phyloP scores from a whole-genome alignment of 2,888 invertebrate genomes.

The Gonocerus acuteangulatus region DNA sequence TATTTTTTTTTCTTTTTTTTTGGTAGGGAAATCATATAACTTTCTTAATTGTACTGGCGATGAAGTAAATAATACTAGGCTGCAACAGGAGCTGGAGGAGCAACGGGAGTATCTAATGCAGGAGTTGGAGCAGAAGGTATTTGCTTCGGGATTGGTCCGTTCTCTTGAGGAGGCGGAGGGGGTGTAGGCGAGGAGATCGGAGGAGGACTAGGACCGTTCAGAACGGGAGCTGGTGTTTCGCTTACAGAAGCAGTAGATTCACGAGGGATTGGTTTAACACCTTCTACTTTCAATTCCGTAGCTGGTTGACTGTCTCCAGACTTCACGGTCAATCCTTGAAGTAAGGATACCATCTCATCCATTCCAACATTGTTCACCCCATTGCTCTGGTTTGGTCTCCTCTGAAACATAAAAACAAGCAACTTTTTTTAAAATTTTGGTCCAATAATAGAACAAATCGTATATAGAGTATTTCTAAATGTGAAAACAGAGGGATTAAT shows the following conservation, averaged over 20 bases:
- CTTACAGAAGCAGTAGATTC: conserved; percentile 45
- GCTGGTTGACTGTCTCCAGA: conserved; percentile 44
- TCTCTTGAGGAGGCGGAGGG: not conserved
- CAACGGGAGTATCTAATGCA: not conserved
- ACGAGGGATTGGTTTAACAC: conserved; percentile 49
- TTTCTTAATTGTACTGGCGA: not conserved
- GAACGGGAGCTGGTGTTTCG: conserved; percentile 42
- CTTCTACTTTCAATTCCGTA: conserved; percentile 43
- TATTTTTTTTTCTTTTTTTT: not conserved
- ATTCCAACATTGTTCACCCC: conserved; percentile 42
- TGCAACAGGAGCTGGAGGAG: not conserved
- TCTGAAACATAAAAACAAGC: not conserved
- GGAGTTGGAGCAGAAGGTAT: not conserved
- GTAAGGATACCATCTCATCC: conserved; percentile 47
- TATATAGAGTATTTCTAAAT: too few relatives aligned
- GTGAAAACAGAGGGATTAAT: too few relatives aligned
- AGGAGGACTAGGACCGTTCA: too few relatives aligned
- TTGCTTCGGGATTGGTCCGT: not conserved
- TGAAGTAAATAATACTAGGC: not conserved
- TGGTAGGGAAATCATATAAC: not conserved
- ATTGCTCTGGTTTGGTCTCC: conserved; percentile 31
- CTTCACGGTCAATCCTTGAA: conserved; percentile 43
- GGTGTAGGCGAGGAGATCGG: not conserved
- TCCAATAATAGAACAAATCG: too few relatives aligned
- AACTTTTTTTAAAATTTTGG: too few relatives aligned